phyloP scores from a whole-genome alignment of 2,888 invertebrate genomes.

The Papilio demoleus region DNA sequence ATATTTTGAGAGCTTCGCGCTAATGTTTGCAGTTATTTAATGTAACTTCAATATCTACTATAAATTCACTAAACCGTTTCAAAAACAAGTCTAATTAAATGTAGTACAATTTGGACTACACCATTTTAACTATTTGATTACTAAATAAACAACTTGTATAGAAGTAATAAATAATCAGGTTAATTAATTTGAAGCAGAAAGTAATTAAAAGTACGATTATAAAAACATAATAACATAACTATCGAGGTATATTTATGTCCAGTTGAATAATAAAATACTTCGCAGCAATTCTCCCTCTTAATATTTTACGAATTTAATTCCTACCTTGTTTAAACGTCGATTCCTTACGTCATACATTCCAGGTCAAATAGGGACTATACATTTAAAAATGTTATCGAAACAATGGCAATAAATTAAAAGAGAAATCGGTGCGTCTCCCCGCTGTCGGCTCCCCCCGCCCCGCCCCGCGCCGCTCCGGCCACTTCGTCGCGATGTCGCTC shows the following conservation, averaged over 20 bases:
- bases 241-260: too few relatives aligned
- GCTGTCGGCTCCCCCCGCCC: conserved; percentile 41
- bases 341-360: background rate
- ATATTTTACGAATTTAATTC: background rate
- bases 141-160: background rate
- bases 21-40: conserved; percentile 28
- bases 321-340: background rate
- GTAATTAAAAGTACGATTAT: background rate
- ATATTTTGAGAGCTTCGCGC: conserved; percentile 56
- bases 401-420: conserved; percentile 73
- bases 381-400: conserved; percentile 58
- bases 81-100: background rate
- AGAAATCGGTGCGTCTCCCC: conserved; percentile 63
- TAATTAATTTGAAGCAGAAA: background rate
- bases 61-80: background rate
- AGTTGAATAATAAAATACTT: too few relatives aligned
- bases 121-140: background rate
- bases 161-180: background rate
- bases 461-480: conserved; percentile 39
- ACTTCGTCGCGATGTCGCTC: conserved; percentile 50
- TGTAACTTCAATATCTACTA: conserved; percentile 1
- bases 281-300: background rate
- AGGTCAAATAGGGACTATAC: conserved; percentile 25
- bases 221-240: too few relatives aligned
- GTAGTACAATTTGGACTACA: background rate